A percentile compares a stretch with the other conserved stretches of the same genome.
Conservation (phyloP, 2,888 invertebrate species). For the Cistogaster globosa region DNA sequence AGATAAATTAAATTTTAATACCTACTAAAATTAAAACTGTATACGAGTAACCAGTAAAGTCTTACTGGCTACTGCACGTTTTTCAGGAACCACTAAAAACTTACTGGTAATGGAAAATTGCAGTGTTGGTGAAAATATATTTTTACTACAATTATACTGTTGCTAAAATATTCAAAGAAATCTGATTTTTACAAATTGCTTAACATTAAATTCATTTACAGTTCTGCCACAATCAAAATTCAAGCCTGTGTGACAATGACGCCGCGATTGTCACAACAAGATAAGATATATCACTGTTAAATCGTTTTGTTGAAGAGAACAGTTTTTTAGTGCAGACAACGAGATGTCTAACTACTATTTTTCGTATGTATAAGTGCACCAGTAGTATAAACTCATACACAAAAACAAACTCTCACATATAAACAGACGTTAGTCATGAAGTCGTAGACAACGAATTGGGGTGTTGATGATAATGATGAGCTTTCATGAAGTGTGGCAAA, state of each 20-base stretch:
- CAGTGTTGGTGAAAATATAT: no score
- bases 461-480: constrained; percentile 71
- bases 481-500: constrained; percentile 69
- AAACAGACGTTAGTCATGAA: background rate
- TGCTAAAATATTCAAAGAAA: no score
- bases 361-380: constrained; percentile 7
- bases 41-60: no score
- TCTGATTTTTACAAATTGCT: no score
- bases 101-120: no score
- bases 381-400: background rate
- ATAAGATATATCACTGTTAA: constrained; percentile 69
- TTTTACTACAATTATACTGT: no score
- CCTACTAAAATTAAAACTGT: no score
- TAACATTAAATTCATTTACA: background rate
- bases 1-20: no score
- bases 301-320: constrained; percentile 65
- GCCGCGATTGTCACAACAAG: constrained; percentile 71
- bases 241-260: constrained; percentile 69
- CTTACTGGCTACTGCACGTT: no score
- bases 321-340: constrained; percentile 56
- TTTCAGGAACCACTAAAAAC: no score
- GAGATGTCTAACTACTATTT: constrained; percentile 40
- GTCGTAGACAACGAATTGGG: constrained; percentile 46
- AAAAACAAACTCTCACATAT: background rate
- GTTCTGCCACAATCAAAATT: constrained; percentile 12